A percentile compares a stretch with the other conserved stretches of the same genome.
Evolutionary conservation across 1,140 invertebrate genomes (phyloP).

Genomic region (Brachystomella parvula): DNA sequence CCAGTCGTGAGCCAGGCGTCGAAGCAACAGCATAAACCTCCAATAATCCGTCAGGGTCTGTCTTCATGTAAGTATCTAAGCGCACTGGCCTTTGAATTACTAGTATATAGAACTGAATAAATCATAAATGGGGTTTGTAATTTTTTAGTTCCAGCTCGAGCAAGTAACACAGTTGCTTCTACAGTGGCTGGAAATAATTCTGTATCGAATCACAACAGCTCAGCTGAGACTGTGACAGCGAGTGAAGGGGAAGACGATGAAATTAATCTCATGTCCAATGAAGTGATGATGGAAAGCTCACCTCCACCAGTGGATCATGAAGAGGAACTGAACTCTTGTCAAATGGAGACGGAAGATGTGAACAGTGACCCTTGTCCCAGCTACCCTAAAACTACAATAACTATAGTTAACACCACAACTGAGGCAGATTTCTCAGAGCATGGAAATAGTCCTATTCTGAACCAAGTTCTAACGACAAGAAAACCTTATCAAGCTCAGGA

Average conservation of each 20-base stretch:
- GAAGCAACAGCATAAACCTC: not conserved
- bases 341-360: no score
- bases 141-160: no score
- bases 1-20: not conserved
- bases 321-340: not conserved
- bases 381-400: not conserved
- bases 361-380: not conserved
- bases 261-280: not conserved
- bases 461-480: not conserved
- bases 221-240: no score
- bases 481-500: not conserved
- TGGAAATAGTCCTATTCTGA: not conserved
- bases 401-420: not conserved
- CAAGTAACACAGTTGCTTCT: no score
- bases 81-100: not conserved
- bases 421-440: not conserved
- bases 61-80: not conserved
- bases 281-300: not conserved
- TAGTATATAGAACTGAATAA: not conserved
- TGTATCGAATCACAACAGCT: no score
- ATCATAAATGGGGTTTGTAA: not conserved
- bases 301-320: not conserved
- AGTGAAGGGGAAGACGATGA: not conserved
- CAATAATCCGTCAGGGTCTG: not conserved
- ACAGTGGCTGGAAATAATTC: no score